phyloP scores from a whole-genome alignment of 2,113 vertebrate species.

The Plecotus auritus region DNA sequence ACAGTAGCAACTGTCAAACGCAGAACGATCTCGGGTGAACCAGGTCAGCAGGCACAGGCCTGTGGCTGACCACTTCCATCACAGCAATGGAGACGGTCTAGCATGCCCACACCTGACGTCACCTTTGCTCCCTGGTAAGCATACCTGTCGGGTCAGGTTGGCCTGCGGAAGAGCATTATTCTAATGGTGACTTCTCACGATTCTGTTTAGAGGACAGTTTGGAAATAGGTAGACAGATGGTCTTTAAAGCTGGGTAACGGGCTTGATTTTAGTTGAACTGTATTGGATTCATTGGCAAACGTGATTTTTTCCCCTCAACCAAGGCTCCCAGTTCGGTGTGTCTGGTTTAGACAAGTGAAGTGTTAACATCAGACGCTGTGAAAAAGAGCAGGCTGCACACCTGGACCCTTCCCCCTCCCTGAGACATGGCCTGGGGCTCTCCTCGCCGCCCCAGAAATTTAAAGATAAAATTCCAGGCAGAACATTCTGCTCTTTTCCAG shows the following conservation, averaged over 20 bases:
- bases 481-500: slow-evolving; percentile 38
- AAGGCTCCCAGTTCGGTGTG: not conserved
- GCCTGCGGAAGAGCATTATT: not conserved
- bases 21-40: not conserved
- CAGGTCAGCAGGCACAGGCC: not conserved
- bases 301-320: not conserved
- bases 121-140: not conserved
- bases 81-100: not conserved
- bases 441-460: not conserved
- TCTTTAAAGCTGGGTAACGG: not conserved
- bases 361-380: not conserved
- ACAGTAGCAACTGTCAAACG: not conserved
- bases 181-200: not conserved
- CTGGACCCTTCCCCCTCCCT: not conserved
- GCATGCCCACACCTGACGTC: not conserved
- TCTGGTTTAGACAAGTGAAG: not conserved
- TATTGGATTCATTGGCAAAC: not conserved
- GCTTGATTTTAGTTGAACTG: not conserved
- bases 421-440: not conserved
- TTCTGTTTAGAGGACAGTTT: not conserved
- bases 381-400: not conserved
- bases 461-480: slow-evolving; percentile 49
- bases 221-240: not conserved
- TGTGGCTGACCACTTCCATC: not conserved
- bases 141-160: not conserved